Evolutionary conservation across 2,888 invertebrate genomes (phyloP), one percentile per base, ranked within the genome.

Genomic region (Melanotus villosus): DNA sequence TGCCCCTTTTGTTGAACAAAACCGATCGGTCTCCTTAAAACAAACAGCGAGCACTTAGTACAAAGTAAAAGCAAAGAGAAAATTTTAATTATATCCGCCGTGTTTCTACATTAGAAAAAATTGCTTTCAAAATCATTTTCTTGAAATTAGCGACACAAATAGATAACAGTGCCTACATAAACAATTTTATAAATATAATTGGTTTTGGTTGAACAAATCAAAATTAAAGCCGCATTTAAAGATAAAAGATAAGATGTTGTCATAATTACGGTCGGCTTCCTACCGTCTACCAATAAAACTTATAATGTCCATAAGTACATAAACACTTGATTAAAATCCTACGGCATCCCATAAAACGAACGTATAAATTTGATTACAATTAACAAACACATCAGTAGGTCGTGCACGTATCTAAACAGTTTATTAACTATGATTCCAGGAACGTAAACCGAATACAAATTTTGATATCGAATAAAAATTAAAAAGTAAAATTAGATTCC

Each of bases 291-390:
- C 26, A 7, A 26, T 26, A 12, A 38, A 38, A 21, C 12, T 21
- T 26, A n/a, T 47, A 26, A 47, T 14, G 47, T 47, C 23, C 47
- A 47, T 21, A 47, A n/a, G 47, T 9, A 21, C 47, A 47, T 47
- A 47, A 47, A 47, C 47, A 47, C 47, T 47, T 47, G 47, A 47
- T 47, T 47, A 47, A 47, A 47, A 47, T 12, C 47, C 47, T 26
- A 47, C 47, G 23, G n/a, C 23, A 18, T 43, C 21, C 19, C 47
- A 21, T 47, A 47, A 47, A 47, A 47, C 12, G 19, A 3, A 10
- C 19, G 19, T 43, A 23, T 47, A 47, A 47, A 47, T 47, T 19
- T 26, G 12, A 26, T 47, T 47, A 23, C 47, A 47, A 47, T 47
- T 47, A 47, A 19, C 23, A 26, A 43, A 43, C 18, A 19, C 23